A percentile compares a stretch with the other conserved stretches of the same genome.
phyloP scores from a whole-genome alignment of 2,888 invertebrate species.

The Abrostola triplasia region DNA sequence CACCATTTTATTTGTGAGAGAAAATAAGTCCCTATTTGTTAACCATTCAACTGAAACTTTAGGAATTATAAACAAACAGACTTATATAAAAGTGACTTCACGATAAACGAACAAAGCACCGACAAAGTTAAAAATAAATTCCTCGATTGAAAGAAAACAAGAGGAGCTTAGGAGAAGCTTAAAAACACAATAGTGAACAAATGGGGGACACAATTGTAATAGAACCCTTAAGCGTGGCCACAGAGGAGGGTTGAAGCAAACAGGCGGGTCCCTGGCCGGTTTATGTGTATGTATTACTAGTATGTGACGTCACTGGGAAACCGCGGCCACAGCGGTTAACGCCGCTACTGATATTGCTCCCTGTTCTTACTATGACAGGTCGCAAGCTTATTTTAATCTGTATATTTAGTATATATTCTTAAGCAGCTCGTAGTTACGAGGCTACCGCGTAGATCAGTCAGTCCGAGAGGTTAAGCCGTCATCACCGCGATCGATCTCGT shows the following conservation, averaged over 20 bases:
- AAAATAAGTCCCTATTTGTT: too few relatives aligned
- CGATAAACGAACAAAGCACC: too few relatives aligned
- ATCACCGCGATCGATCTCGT: too few relatives aligned
- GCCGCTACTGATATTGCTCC: too few relatives aligned
- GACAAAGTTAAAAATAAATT: neutral
- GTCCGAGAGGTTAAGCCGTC: too few relatives aligned
- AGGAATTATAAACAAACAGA: too few relatives aligned
- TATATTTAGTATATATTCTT: neutral
- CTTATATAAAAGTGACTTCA: too few relatives aligned
- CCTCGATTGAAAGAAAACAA: neutral
- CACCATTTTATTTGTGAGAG: too few relatives aligned
- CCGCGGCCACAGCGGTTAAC: neutral
- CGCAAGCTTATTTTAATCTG: neutral
- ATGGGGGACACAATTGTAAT: neutral
- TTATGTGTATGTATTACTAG: neutral
- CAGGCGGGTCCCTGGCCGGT: neutral
- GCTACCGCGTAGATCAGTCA: too few relatives aligned
- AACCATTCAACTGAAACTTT: too few relatives aligned
- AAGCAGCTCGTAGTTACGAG: too few relatives aligned
- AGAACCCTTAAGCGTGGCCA: neutral
- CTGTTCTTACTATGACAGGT: too few relatives aligned
- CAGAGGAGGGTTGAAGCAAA: neutral
- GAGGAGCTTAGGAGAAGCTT: neutral
- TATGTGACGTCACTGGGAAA: neutral
- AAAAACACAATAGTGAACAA: conserved; percentile 2